Evolutionary conservation across 1,140 invertebrate genomes (phyloP).

Genomic region (Papilio aristodemus): DNA sequence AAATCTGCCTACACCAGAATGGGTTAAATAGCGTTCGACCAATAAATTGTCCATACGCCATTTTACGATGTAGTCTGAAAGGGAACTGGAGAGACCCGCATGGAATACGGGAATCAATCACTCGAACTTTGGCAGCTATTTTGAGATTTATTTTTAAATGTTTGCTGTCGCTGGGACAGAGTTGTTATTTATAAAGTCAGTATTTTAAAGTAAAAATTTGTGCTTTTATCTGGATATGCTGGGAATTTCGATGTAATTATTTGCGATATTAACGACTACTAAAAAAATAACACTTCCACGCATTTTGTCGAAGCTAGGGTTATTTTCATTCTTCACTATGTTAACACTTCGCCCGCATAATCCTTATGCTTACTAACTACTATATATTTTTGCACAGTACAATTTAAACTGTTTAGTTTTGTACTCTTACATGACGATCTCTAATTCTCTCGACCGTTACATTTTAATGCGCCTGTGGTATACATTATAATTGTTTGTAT

Average conservation of each 20-base stretch:
- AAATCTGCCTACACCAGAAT: constrained; percentile 69
- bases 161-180: constrained; percentile 8
- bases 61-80: constrained; percentile 71
- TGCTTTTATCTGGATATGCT: background rate
- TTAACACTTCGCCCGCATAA: no score
- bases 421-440: background rate
- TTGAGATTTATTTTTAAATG: constrained; percentile 45
- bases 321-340: no score
- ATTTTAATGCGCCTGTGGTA: constrained; percentile 2
- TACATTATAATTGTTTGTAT: constrained; percentile 11
- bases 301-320: no score
- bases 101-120: constrained; percentile 49
- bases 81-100: constrained; percentile 51
- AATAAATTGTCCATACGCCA: constrained; percentile 76
- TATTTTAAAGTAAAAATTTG: background rate
- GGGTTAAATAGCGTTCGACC: constrained; percentile 66
- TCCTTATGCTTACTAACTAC: no score
- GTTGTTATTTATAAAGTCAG: background rate
- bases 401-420: background rate
- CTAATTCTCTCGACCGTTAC: background rate
- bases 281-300: no score
- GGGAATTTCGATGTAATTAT: no score
- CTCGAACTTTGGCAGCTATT: constrained; percentile 51
- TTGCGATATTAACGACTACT: no score
- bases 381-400: no score